Conservation (phyloP, 2,888 invertebrate genomes). For the Nomada lathburiana region DNA sequence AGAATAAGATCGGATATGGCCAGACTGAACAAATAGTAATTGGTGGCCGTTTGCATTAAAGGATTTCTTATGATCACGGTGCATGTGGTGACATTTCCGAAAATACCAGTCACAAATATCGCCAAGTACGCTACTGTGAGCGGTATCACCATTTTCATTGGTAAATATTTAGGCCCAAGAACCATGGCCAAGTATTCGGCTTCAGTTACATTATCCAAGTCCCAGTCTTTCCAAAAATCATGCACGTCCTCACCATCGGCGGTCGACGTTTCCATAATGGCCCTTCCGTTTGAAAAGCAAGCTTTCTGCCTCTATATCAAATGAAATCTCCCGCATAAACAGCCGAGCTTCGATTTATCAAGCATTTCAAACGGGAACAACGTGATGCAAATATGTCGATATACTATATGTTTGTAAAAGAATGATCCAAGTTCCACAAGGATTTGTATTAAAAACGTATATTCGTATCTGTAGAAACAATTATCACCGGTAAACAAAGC, state of each 20-base stretch:
- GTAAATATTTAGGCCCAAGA: constrained; percentile 84
- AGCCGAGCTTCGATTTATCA: neutral
- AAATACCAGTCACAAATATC: constrained; percentile 93
- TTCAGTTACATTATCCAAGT: constrained; percentile 79
- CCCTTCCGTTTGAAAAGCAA: neutral
- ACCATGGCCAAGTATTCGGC: constrained; percentile 80
- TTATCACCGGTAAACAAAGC: constrained; percentile 56
- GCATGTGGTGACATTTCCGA: constrained; percentile 94
- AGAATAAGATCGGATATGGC: constrained; percentile 94
- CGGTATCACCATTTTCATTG: constrained; percentile 82
- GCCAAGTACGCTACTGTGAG: constrained; percentile 90
- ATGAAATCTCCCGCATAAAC: neutral
- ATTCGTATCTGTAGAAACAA: constrained; percentile 45
- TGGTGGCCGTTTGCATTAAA: constrained; percentile 95
- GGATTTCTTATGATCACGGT: constrained; percentile 92
- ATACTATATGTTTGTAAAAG: neutral
- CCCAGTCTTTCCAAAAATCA: constrained; percentile 74
- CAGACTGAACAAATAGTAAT: constrained; percentile 95
- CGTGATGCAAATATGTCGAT: neutral
- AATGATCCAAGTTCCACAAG: neutral
- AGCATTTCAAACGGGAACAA: constrained; percentile 8
- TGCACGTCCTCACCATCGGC: constrained; percentile 59
- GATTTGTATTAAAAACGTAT: constrained; percentile 21
- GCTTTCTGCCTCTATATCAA: neutral
- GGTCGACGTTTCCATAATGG: constrained; percentile 57